Conservation (phyloP, 2,797 vertebrate species). For the Sebastes goodei region DNA sequence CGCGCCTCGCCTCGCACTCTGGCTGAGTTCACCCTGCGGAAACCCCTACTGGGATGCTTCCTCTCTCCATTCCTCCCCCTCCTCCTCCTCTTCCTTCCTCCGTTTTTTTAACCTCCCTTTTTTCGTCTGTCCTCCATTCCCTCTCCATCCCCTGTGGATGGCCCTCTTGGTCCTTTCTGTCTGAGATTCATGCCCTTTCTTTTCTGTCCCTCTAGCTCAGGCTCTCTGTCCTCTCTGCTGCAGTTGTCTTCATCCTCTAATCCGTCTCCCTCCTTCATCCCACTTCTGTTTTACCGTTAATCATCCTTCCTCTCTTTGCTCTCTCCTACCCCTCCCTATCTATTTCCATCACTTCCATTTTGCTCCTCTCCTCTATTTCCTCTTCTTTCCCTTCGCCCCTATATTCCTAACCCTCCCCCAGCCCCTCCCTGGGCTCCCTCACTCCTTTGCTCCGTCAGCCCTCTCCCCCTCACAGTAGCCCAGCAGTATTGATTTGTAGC, state of each 20-base stretch:
- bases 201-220: not conserved
- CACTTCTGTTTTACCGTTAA: conserved; percentile 7
- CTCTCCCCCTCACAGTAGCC: conserved; percentile 7
- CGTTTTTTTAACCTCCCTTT: conserved; percentile 13
- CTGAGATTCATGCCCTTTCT: not conserved
- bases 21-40: conserved; percentile 58
- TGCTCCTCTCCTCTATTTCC: not conserved
- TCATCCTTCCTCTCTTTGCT: conserved; percentile 15
- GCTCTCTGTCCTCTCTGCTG: conserved; percentile 16
- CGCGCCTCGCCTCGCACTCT: conserved; percentile 44
- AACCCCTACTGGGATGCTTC: conserved; percentile 51
- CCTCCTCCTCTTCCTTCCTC: not conserved
- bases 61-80: not conserved
- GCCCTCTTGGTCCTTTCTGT: not conserved
- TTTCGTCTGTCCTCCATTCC: not conserved
- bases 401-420: not conserved
- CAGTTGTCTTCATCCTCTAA: conserved; percentile 3
- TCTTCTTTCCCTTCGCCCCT: not conserved
- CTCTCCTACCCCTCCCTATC: conserved; percentile 5
- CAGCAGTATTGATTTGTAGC: conserved; percentile 39
- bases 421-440: not conserved
- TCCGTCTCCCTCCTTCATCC: not conserved
- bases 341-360: conserved; percentile 26
- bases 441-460: not conserved
- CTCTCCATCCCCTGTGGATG: not conserved